Evolutionary conservation across 2,888 invertebrate genomes (phyloP).

Genomic region (Eupithecia inturbata): DNA sequence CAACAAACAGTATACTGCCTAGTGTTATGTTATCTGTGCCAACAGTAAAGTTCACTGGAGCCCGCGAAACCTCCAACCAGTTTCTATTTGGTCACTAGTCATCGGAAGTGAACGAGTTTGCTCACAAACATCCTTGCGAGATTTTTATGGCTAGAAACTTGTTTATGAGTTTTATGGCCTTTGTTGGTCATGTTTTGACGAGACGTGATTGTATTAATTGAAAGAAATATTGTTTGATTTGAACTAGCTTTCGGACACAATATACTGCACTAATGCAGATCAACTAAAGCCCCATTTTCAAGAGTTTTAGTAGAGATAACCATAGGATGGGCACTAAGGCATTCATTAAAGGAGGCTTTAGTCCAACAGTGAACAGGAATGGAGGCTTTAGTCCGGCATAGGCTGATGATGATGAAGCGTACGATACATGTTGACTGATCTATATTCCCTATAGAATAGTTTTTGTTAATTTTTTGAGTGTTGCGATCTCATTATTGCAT

Average conservation of each 20-base stretch:
- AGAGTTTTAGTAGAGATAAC: not conserved
- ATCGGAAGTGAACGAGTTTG: conserved; percentile 61
- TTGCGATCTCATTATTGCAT: not conserved
- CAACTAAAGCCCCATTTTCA: not conserved
- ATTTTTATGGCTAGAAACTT: conserved; percentile 10
- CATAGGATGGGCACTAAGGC: not conserved
- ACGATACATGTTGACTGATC: not conserved
- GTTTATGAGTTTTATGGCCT: conserved; percentile 11
- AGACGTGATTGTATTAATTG: conserved; percentile 1
- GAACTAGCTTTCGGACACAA: not conserved
- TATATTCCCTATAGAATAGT: not conserved
- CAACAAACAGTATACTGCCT: conserved; percentile 14
- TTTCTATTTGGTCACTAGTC: conserved; percentile 52
- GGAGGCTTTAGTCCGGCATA: too few relatives aligned
- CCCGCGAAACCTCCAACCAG: conserved; percentile 66
- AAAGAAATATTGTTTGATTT: not conserved
- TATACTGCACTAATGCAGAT: not conserved
- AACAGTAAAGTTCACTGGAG: conserved; percentile 64
- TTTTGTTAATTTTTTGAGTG: not conserved
- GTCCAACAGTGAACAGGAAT: too few relatives aligned
- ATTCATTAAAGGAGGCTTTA: not conserved
- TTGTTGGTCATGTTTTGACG: conserved; percentile 7
- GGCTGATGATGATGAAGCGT: not conserved
- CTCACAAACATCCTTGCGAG: conserved; percentile 58
- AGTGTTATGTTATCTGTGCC: conserved; percentile 27